Conservation (phyloP, 2,113 vertebrate genomes). For the Anguilla rostrata region DNA sequence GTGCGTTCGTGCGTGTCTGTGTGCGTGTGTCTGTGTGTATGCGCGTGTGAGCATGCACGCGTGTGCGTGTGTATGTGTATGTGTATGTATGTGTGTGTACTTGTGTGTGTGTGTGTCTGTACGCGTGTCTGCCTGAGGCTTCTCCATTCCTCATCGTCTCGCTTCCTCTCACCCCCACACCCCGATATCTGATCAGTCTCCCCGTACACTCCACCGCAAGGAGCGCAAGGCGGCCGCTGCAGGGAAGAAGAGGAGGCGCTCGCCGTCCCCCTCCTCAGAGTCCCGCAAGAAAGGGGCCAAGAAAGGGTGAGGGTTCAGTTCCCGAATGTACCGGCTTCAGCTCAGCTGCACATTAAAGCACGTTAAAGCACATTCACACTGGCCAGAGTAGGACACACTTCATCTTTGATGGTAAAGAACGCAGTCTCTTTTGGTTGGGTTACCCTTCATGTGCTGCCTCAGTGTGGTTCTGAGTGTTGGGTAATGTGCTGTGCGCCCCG, state of each 20-base stretch:
- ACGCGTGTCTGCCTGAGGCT: constrained; percentile 59
- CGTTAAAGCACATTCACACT: too few relatives aligned
- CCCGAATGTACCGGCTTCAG: neutral
- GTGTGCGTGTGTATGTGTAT: constrained; percentile 15
- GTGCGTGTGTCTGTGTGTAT: constrained; percentile 27
- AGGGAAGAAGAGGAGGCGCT: constrained; percentile 89
- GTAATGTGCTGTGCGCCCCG: neutral
- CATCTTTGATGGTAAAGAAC: neutral
- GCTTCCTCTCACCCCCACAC: constrained; percentile 77
- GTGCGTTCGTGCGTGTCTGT: neutral
- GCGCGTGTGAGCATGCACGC: neutral
- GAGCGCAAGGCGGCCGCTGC: constrained; percentile 88
- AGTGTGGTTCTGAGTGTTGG: neutral
- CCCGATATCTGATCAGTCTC: constrained; percentile 82
- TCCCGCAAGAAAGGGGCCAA: constrained; percentile 93
- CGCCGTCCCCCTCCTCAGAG: constrained; percentile 88
- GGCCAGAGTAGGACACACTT: neutral
- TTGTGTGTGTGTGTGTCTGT: neutral
- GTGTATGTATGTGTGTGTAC: constrained; percentile 27
- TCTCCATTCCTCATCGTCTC: constrained; percentile 76
- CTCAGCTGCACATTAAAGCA: neutral
- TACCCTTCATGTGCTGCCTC: too few relatives aligned
- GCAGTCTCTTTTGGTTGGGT: neutral
- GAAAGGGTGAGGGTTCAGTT: constrained; percentile 80
- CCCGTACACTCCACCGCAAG: constrained; percentile 92